phyloP scores from a whole-genome alignment of 1,140 invertebrate genomes.

The Drosophila navojoa region DNA sequence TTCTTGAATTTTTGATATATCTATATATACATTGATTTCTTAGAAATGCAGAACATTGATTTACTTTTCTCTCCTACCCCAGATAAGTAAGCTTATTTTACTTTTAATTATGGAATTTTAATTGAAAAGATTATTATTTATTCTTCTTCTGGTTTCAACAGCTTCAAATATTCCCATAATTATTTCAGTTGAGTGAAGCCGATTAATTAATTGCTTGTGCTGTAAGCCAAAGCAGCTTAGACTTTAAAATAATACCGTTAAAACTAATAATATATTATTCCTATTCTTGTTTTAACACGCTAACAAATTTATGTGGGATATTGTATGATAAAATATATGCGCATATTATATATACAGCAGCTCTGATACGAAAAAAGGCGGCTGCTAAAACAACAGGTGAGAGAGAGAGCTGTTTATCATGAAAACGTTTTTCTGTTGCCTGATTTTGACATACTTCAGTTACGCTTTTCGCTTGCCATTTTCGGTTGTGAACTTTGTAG shows the following conservation, averaged over 20 bases:
- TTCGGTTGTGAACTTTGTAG: slow-evolving; percentile 1
- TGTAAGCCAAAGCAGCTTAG: too few species aligned
- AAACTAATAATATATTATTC: not conserved
- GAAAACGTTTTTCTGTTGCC: not conserved
- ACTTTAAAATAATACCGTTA: too few species aligned
- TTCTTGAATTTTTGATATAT: too few species aligned
- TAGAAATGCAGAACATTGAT: too few species aligned
- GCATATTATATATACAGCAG: slow-evolving; percentile 52
- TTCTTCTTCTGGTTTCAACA: too few species aligned
- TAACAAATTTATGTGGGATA: slow-evolving; percentile 21
- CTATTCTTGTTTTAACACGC: slow-evolving; percentile 23
- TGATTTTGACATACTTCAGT: slow-evolving; percentile 15
- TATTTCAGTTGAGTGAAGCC: not conserved
- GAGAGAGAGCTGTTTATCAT: slow-evolving; percentile 2
- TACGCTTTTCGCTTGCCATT: slow-evolving; percentile 13
- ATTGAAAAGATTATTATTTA: too few species aligned
- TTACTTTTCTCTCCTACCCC: too few species aligned
- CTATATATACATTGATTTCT: too few species aligned
- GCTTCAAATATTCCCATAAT: too few species aligned
- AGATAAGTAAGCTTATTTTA: too few species aligned
- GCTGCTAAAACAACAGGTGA: slow-evolving; percentile 47
- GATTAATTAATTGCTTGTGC: not conserved
- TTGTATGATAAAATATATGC: too few species aligned
- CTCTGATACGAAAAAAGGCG: slow-evolving; percentile 78
- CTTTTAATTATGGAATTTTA: too few species aligned